Conservation (phyloP, 2,113 vertebrate genomes). For the Silurus asotus region DNA sequence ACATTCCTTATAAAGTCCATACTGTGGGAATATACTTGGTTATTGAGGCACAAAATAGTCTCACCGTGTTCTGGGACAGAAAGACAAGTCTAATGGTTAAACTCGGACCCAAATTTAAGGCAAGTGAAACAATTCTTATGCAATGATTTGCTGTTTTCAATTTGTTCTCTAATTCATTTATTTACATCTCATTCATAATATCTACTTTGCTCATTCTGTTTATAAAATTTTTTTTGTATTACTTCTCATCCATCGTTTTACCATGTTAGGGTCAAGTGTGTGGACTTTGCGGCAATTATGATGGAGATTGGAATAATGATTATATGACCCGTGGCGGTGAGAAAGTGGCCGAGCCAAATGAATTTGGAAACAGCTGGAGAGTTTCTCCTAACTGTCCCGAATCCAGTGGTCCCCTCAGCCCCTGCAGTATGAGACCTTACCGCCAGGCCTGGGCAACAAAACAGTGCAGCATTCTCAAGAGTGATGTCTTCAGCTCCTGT, state of each 20-base stretch:
- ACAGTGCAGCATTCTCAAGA: conserved; percentile 80
- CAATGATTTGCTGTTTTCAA: background rate
- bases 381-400: conserved; percentile 74
- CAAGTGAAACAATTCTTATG: conserved; percentile 51
- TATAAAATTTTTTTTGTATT: background rate
- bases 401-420: conserved; percentile 57
- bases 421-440: conserved; percentile 77
- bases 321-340: conserved; percentile 80
- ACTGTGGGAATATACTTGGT: conserved; percentile 85
- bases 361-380: conserved; percentile 90
- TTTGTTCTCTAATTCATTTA: background rate
- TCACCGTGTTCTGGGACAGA: conserved; percentile 87
- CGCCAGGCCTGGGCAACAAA: conserved; percentile 79
- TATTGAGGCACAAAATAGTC: conserved; percentile 76
- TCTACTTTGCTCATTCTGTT: background rate
- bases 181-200: background rate
- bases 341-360: conserved; percentile 71
- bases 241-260: background rate
- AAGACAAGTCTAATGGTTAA: conserved; percentile 86
- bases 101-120: conserved; percentile 80
- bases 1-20: conserved; percentile 78
- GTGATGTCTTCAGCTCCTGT: conserved; percentile 71
- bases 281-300: conserved; percentile 89
- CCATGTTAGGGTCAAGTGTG: conserved; percentile 77
- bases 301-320: conserved; percentile 84